Percentiles rank a stretch among this genome's conserved stretches.
These are phyloP conservation scores for Nephrocerus scutellatus DNA, from an alignment of 2,888 invertebrate species.

Conservation along the genomic window DNA sequence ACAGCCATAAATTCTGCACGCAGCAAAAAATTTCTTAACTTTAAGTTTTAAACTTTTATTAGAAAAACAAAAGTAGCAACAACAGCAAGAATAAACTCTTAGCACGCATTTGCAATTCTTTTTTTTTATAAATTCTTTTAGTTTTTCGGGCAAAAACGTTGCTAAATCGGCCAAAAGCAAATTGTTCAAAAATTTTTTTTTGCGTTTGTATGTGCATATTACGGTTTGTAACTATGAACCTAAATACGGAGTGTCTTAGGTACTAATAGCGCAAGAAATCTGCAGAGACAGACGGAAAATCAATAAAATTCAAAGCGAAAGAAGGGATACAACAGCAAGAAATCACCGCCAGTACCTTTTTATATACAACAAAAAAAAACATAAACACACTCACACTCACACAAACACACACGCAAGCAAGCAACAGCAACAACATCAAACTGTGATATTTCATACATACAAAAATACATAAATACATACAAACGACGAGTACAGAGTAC, in stretches of 20 bases:
- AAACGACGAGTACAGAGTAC: no score
- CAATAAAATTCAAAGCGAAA: conserved; percentile 10
- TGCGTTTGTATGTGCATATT: no score
- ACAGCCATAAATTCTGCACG: conserved; percentile 11
- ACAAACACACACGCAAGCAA: no score
- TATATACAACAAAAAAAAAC: conserved; percentile 10
- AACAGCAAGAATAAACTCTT: conserved; percentile 8
- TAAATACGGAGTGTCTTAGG: no score
- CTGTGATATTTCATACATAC: neutral
- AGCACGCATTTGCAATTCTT: conserved; percentile 2
- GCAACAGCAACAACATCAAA: conserved; percentile 3
- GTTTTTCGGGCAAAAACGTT: no score
- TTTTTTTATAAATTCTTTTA: no score
- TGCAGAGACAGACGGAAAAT: conserved; percentile 21
- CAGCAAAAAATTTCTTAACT: conserved; percentile 13
- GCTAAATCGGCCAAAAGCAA: no score
- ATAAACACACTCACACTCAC: no score
- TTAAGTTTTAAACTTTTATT: conserved; percentile 11
- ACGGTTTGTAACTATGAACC: no score
- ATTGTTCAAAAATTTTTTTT: no score
- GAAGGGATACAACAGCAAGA: conserved; percentile 11
- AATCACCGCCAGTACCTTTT: conserved; percentile 9
- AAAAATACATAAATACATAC: conserved; percentile 2
- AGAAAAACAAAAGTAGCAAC: conserved; percentile 5
- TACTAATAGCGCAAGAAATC: conserved; percentile 2